Evolutionary conservation across 2,888 invertebrate genomes (phyloP).

Genomic region (Anorthoa munda): DNA sequence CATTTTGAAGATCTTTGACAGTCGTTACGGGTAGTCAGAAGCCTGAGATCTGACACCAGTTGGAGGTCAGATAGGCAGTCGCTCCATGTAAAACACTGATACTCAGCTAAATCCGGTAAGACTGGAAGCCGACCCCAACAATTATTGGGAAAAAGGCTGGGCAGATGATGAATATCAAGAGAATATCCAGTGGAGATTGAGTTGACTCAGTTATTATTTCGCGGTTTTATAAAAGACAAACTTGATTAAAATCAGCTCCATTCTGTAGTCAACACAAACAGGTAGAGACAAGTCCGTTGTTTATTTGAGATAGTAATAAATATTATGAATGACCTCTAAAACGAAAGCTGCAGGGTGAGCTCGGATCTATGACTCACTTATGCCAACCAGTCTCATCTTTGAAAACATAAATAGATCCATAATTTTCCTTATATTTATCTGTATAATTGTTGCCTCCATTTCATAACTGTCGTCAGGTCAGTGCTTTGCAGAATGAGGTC

Average conservation of each 20-base stretch:
- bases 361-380: constrained; percentile 61
- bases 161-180: too few relatives aligned
- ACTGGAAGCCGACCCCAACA: too few relatives aligned
- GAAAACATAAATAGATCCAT: constrained; percentile 55
- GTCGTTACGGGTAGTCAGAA: too few relatives aligned
- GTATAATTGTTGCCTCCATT: constrained; percentile 52
- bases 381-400: constrained; percentile 54
- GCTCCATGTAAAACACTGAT: too few relatives aligned
- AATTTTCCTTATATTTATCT: constrained; percentile 59
- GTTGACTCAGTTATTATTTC: background rate
- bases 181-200: background rate
- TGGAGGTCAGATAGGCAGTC: too few relatives aligned
- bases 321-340: constrained; percentile 70
- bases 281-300: constrained; percentile 56
- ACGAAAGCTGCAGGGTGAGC: constrained; percentile 69
- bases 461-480: constrained; percentile 52
- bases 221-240: constrained; percentile 2
- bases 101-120: too few relatives aligned
- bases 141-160: too few relatives aligned
- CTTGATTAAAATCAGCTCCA: constrained; percentile 16
- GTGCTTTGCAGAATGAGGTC: constrained; percentile 57
- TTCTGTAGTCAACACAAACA: constrained; percentile 44
- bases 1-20: too few relatives aligned
- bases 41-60: too few relatives aligned
- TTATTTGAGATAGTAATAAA: constrained; percentile 63